Conservation (phyloP, 2,888 invertebrate species). For the Hirudinaria manillensis region DNA sequence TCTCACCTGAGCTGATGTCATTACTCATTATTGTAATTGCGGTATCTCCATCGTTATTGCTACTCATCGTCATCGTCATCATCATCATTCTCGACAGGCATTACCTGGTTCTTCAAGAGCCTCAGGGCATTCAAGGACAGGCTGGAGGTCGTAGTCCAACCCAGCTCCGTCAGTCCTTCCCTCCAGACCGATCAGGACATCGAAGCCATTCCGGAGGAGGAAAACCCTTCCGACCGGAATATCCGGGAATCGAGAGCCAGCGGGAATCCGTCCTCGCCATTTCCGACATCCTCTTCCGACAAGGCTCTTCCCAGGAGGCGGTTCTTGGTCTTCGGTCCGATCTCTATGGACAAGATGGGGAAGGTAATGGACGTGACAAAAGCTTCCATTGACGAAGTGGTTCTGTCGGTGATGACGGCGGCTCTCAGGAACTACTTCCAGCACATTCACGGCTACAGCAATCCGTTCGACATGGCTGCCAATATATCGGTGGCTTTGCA, state of each 20-base stretch:
- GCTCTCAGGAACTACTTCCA: constrained; percentile 57
- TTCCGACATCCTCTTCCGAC: not conserved
- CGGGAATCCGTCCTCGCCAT: not conserved
- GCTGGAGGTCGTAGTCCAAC: not conserved
- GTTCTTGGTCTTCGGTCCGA: constrained; percentile 9
- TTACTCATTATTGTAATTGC: not conserved
- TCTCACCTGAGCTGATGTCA: not conserved
- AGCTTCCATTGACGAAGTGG: constrained; percentile 58
- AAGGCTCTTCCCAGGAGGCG: not conserved
- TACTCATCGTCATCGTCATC: not conserved
- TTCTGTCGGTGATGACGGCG: constrained; percentile 59
- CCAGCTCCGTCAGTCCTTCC: too few relatives aligned
- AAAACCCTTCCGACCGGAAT: too few relatives aligned
- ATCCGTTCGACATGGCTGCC: constrained; percentile 57
- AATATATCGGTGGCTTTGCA: constrained; percentile 49
- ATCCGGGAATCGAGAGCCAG: too few relatives aligned
- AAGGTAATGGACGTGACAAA: constrained; percentile 59
- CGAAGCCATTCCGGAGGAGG: too few relatives aligned
- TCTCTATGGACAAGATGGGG: not conserved
- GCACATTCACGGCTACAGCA: constrained; percentile 54
- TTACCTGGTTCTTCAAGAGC: constrained; percentile 10
- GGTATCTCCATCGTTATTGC: not conserved
- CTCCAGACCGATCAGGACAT: too few relatives aligned
- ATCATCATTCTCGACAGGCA: constrained; percentile 6
- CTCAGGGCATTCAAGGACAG: not conserved